Conservation (phyloP, 2,888 invertebrate genomes). For the Torymus aiolomorphi region DNA sequence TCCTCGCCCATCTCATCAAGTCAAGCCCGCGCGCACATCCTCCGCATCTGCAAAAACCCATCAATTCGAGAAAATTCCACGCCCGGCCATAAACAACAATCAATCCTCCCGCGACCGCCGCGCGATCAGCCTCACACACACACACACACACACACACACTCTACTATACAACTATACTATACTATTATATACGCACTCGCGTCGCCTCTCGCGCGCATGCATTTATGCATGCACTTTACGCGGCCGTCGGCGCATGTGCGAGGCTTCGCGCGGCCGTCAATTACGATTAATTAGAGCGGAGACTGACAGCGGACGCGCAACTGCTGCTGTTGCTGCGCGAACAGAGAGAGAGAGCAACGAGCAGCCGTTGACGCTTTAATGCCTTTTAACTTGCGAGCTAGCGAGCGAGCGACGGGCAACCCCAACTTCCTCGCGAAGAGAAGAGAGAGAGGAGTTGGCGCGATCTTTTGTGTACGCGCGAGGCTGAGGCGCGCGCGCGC, state of each 20-base stretch:
- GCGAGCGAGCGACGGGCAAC: slow-evolving; percentile 31
- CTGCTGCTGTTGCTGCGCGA: not conserved
- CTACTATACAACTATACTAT: no score
- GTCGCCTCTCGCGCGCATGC: slow-evolving; percentile 6
- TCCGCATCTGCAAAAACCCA: not conserved
- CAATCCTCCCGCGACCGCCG: not conserved
- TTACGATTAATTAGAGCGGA: slow-evolving; percentile 75
- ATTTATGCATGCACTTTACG: slow-evolving; percentile 46
- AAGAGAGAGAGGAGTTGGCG: no score
- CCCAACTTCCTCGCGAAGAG: slow-evolving; percentile 25
- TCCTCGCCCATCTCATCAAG: no score
- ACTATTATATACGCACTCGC: not conserved
- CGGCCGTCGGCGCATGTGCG: slow-evolving; percentile 48
- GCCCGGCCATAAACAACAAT: not conserved
- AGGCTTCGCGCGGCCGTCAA: slow-evolving; percentile 67
- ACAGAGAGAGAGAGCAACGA: slow-evolving; percentile 16
- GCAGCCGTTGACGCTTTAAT: slow-evolving; percentile 49
- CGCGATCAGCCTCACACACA: no score
- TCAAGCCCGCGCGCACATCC: not conserved
- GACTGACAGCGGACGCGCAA: slow-evolving; percentile 72
- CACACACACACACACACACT: no score
- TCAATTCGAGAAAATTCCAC: not conserved
- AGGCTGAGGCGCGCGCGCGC: not conserved
- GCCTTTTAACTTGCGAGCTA: slow-evolving; percentile 45
- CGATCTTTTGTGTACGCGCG: slow-evolving; percentile 26